Evolutionary conservation across 2,888 invertebrate genomes (phyloP), one percentile per base, ranked within the genome.

Genomic region (Bugulina stolonifera): DNA sequence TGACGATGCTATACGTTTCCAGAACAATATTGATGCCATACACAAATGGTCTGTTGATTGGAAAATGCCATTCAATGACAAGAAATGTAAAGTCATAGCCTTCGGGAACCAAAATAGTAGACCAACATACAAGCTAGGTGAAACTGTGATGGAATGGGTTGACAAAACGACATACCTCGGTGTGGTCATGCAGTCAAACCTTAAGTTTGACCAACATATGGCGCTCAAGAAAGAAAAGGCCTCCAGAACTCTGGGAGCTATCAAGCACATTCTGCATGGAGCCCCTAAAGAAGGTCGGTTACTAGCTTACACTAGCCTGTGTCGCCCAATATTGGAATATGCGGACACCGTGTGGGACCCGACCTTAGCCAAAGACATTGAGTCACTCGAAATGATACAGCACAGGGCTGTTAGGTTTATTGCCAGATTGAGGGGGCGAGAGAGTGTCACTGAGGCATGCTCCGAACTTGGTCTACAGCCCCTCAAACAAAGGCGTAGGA

Each of bases 31-130:
- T 25, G 23, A 55, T 23, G 55, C 55, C n/a, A 5, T 55, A 23
- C n/a, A 55, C 23, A 23, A 55, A 23, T 32, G 27, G 64, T 43
- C 43, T 43, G 18, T 43, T 10, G 18, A 10, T 10, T 43, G 43
- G 43, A 43, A 43, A 43, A 43, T 64, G 64, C 18, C 64, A 27
- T 64, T 64, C 32, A 64, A 64, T 34, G 34, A 64, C 27, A 32
- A 14, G 27, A 64, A 64, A 64, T 64, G 64, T n/a, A 27, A 64
- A 14, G 27, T n/a, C 3, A 64, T 55, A 18, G 23, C 10, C 23
- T 55, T 55, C 5, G 55, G 55, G 3, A 25, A 23, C 3, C 18
- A 18, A 25, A 55, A 5, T 5, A 3, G 3, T 5, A 55, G 3
- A 55, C 23, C 22, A 23, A 10, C 5, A 5, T 43, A 43, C 43